Conservation (phyloP, 1,140 invertebrate genomes). For the Pseudomyrmex gracilis region DNA sequence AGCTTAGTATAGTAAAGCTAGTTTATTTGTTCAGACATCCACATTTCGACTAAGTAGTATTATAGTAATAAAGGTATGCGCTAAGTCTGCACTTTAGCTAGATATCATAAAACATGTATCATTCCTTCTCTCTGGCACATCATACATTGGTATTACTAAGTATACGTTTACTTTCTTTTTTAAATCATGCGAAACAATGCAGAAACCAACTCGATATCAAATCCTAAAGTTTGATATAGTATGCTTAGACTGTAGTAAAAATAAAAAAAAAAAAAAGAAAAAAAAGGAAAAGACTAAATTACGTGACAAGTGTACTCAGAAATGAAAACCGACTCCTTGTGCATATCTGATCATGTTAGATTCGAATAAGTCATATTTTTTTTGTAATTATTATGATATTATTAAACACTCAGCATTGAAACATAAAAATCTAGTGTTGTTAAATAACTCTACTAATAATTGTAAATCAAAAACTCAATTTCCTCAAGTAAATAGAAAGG, state of each 20-base stretch:
- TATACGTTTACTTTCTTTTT: constrained; percentile 84
- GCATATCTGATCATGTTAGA: constrained; percentile 73
- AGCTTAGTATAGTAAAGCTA: constrained; percentile 86
- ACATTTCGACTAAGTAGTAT: constrained; percentile 86
- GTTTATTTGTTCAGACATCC: constrained; percentile 86
- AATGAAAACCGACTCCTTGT: constrained; percentile 75
- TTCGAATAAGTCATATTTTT: constrained; percentile 73
- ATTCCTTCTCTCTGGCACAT: constrained; percentile 85
- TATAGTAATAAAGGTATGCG: constrained; percentile 86
- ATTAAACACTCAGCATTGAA: constrained; percentile 81
- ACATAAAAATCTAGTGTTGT: constrained; percentile 81
- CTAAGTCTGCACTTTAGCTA: constrained; percentile 86
- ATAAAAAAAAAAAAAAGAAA: constrained; percentile 21
- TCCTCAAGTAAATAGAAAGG: constrained; percentile 79
- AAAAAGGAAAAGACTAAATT: constrained; percentile 69
- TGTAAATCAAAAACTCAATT: constrained; percentile 80
- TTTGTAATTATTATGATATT: constrained; percentile 74
- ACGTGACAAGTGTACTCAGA: constrained; percentile 72
- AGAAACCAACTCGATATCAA: constrained; percentile 76
- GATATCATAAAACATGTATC: constrained; percentile 86
- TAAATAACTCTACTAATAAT: constrained; percentile 80
- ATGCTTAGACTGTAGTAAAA: constrained; percentile 78
- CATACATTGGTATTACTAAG: constrained; percentile 86
- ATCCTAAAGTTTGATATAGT: constrained; percentile 78
- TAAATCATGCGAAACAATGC: constrained; percentile 82